Evolutionary conservation across 1,140 invertebrate species (phyloP).

Genomic region (Zaprionus capensis): DNA sequence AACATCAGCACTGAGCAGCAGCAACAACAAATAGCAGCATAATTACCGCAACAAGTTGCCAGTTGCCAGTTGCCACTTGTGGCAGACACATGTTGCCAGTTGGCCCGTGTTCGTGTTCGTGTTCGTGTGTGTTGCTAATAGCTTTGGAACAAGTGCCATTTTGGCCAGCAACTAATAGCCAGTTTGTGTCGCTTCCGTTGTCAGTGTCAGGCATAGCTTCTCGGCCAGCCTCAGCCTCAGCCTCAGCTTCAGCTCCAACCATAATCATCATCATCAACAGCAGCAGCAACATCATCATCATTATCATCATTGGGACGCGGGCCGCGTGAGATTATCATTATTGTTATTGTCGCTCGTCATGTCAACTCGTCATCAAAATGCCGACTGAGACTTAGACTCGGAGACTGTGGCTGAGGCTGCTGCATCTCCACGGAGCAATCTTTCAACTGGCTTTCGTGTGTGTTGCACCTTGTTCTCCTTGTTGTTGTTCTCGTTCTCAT

Average conservation of each 20-base stretch:
- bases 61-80: constrained; percentile 50
- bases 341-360: constrained; percentile 83
- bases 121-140: constrained; percentile 79
- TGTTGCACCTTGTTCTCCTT: constrained; percentile 55
- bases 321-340: constrained; percentile 78
- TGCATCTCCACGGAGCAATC: constrained; percentile 62
- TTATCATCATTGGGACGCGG: constrained; percentile 42
- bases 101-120: constrained; percentile 4
- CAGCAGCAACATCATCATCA: constrained; percentile 26
- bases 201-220: constrained; percentile 41
- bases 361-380: constrained; percentile 82
- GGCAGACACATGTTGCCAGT: constrained; percentile 49
- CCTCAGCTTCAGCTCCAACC: constrained; percentile 14
- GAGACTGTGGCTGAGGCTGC: constrained; percentile 15
- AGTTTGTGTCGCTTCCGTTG: constrained; percentile 82
- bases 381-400: constrained; percentile 8
- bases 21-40: constrained; percentile 55
- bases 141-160: constrained; percentile 82
- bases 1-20: constrained; percentile 25
- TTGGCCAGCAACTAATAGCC: constrained; percentile 80
- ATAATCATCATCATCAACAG: constrained; percentile 37
- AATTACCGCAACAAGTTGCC: constrained; percentile 78
- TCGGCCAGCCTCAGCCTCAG: constrained; percentile 1
- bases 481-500: constrained; percentile 37
- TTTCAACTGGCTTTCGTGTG: constrained; percentile 70